These are phyloP conservation scores for Paraplagusia blochii DNA, from an alignment of 2,113 vertebrate species.

Conservation along the genomic window DNA sequence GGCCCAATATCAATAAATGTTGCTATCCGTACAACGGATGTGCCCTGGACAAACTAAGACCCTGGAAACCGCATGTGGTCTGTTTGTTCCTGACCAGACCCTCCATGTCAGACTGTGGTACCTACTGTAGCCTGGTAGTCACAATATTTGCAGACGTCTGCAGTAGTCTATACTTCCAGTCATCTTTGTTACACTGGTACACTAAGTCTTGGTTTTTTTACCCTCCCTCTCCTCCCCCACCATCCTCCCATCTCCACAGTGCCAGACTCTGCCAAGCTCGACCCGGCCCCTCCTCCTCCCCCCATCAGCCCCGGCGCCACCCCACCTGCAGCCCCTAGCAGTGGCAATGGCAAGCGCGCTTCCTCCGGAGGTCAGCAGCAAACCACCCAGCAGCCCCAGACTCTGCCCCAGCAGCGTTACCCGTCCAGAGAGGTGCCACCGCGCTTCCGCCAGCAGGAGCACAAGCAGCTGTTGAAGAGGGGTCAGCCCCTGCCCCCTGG, in stretches of 20 bases:
- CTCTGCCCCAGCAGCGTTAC: slow-evolving; percentile 85
- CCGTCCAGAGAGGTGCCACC: slow-evolving; percentile 95
- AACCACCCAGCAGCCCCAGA: slow-evolving; percentile 62
- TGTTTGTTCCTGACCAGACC: too few species aligned
- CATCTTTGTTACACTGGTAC: too few species aligned
- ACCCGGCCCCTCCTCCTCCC: slow-evolving; percentile 89
- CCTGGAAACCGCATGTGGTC: too few species aligned
- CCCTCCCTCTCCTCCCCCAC: slow-evolving; percentile 20
- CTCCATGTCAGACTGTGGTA: too few species aligned
- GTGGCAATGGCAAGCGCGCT: slow-evolving; percentile 92
- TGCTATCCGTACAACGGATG: too few species aligned
- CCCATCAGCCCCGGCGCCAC: slow-evolving; percentile 82
- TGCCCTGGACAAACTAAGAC: too few species aligned
- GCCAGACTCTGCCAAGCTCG: slow-evolving; percentile 93
- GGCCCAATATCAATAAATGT: too few species aligned
- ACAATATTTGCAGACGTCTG: too few species aligned
- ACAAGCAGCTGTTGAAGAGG: slow-evolving; percentile 97
- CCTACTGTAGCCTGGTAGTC: too few species aligned
- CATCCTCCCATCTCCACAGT: slow-evolving; percentile 68
- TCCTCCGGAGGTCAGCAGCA: slow-evolving; percentile 66
- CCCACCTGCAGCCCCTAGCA: slow-evolving; percentile 83
- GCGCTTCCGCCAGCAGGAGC: slow-evolving; percentile 97
- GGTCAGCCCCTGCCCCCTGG: slow-evolving; percentile 91
- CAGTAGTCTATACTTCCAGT: too few species aligned
- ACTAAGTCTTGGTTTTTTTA: slow-evolving; percentile 12